Base-by-base conservation (phyloP, 2,113 vertebrate genomes). In the Calyptomena viridis region DNA sequence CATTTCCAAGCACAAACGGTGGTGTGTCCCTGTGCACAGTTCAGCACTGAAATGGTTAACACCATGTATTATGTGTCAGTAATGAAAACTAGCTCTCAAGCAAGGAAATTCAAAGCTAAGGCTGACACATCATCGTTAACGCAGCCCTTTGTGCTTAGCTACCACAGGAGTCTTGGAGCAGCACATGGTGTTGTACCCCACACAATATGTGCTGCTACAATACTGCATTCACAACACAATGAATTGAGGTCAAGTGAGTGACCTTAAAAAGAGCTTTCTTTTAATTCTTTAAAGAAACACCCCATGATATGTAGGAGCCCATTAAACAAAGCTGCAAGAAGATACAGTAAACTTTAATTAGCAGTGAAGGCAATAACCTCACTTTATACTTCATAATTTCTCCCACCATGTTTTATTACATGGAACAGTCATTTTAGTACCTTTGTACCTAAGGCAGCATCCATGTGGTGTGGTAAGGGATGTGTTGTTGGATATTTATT, bases 341-440 rank as follows among this genome's bases (percentile, higher is more conserved):
- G 96, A 96, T 94, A 94, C 90, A 95, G 96, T 96, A 97, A 97
- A 97, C 95, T 96, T 96, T 97, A 97, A 97, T 97, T 96, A 97
- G 95, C 95, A 97, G 93, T 73, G 86, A 96, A 97, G 86, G 95
- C 96, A 96, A 97, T 97, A 97, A 96, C 95, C 93, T 96, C 92
- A 92, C 95, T 96, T 96, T 93, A 93, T 94, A 96, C 95, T 97
- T 97, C 95, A 86, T 96, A 97, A 96, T 97, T 97, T 96, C 94
- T 94, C 93, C 86, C 95, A 96, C 95, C 83, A 96, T 96, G 95
- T 97, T 97, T 96, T 96, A 96, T 95, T 95, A 96, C 93, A 93
- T 84, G 80, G 94, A 96, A 96, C 95, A 97, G 95, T 97, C 94
- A 84, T 97, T 96, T 97, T 96, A 96, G 95, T 96, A 96, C 95